Conservation (phyloP, 2,113 vertebrate species). For the Heptranchias perlo region DNA sequence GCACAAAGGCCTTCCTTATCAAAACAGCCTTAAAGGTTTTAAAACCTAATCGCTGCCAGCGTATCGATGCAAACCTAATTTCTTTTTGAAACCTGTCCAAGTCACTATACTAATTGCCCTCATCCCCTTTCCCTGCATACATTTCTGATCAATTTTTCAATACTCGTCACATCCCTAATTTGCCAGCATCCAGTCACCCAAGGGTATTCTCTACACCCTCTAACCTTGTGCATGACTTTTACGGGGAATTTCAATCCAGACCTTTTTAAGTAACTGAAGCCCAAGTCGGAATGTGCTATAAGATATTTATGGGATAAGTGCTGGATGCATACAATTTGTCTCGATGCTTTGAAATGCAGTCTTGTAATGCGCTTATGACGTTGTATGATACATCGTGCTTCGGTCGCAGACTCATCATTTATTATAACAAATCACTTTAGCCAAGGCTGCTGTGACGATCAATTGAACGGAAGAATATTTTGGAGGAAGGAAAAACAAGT, state of each 20-base stretch:
- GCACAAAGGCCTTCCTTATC: neutral
- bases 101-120: neutral
- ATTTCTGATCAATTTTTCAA: neutral
- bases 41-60: neutral
- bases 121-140: neutral
- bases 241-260: neutral
- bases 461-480: neutral
- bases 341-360: neutral
- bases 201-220: neutral
- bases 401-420: neutral
- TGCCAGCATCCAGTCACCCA: neutral
- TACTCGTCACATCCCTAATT: neutral
- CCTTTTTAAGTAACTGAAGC: conserved; percentile 8
- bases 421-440: conserved; percentile 6
- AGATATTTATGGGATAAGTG: neutral
- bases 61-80: neutral
- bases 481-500: neutral
- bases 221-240: neutral
- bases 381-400: neutral
- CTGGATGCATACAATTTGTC: neutral
- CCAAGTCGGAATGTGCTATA: too few species aligned
- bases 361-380: neutral
- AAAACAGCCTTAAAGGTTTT: neutral
- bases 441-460: neutral
- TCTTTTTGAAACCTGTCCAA: neutral